A percentile compares a stretch with the other conserved stretches of the same genome.
These are phyloP conservation scores for Abrostola tripartita DNA, from an alignment of 2,888 invertebrate genomes.

Conservation along the genomic window DNA sequence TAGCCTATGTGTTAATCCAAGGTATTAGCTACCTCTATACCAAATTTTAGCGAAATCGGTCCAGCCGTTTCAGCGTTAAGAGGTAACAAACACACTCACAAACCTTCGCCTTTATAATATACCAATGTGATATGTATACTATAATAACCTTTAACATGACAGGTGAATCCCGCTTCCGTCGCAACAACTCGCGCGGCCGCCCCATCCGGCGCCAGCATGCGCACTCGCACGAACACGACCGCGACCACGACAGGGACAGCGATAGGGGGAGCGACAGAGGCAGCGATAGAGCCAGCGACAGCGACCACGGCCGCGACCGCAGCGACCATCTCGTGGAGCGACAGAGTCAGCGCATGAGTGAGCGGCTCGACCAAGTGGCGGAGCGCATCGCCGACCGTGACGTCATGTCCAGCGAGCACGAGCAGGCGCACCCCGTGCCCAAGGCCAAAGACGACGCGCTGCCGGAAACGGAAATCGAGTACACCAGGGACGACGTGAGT, in stretches of 20 bases:
- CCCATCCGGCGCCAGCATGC: neutral
- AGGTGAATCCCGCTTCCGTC: constrained; percentile 52
- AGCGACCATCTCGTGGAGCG: neutral
- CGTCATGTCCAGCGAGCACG: neutral
- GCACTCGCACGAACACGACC: neutral
- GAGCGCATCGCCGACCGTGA: neutral
- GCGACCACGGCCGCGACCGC: neutral
- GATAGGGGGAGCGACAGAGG: neutral
- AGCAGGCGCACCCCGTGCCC: neutral
- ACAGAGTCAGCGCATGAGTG: neutral
- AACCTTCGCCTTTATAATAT: too few species aligned
- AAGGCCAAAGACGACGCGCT: neutral
- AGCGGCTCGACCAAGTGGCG: neutral
- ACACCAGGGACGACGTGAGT: constrained; percentile 27
- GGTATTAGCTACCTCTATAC: too few species aligned
- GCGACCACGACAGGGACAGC: neutral
- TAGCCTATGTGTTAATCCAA: too few species aligned
- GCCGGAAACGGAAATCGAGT: neutral
- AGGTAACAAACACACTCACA: too few species aligned
- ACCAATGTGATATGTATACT: too few species aligned
- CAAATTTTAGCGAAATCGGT: too few species aligned
- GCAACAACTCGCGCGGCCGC: constrained; percentile 7
- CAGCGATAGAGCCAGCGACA: neutral
- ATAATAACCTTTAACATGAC: too few species aligned
- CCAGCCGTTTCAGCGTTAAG: too few species aligned